Conservation (phyloP, 2,888 invertebrate genomes). For the Eustalomyia histrio region DNA sequence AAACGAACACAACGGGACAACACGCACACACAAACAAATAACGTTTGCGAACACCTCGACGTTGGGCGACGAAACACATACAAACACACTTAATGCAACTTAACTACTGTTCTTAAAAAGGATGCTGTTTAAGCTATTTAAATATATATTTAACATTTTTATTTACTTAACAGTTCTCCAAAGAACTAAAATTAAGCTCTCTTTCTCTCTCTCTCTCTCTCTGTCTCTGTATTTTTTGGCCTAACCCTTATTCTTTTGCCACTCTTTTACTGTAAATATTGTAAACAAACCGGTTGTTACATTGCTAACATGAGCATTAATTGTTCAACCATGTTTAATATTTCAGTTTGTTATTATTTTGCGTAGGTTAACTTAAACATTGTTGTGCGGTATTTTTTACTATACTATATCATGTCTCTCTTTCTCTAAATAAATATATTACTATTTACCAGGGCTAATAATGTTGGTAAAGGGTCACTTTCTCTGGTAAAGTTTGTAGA, state of each 20-base stretch:
- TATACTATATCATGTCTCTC: background rate
- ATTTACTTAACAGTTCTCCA: conserved; percentile 2
- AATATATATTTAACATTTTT: conserved; percentile 6
- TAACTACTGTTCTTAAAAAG: conserved; percentile 47
- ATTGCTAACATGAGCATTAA: background rate
- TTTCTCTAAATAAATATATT: background rate
- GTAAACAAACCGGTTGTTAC: conserved; percentile 63
- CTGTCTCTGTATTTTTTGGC: no score
- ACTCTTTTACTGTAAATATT: conserved; percentile 44
- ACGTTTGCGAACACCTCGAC: conserved; percentile 27
- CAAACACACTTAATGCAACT: conserved; percentile 45
- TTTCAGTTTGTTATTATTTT: conserved; percentile 15
- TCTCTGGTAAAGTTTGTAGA: no score
- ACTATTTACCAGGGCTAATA: background rate
- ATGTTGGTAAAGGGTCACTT: no score
- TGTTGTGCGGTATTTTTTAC: conserved; percentile 17
- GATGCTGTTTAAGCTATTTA: conserved; percentile 54
- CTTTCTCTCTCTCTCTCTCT: no score
- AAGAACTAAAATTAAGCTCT: background rate
- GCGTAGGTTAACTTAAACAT: conserved; percentile 45
- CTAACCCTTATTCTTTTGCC: background rate
- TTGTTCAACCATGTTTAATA: background rate
- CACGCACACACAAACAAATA: background rate
- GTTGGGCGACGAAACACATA: conserved; percentile 15
- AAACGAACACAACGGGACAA: background rate